Evolutionary conservation across 2,113 vertebrate genomes (phyloP).

Genomic region (Pygathrix nemaeus): DNA sequence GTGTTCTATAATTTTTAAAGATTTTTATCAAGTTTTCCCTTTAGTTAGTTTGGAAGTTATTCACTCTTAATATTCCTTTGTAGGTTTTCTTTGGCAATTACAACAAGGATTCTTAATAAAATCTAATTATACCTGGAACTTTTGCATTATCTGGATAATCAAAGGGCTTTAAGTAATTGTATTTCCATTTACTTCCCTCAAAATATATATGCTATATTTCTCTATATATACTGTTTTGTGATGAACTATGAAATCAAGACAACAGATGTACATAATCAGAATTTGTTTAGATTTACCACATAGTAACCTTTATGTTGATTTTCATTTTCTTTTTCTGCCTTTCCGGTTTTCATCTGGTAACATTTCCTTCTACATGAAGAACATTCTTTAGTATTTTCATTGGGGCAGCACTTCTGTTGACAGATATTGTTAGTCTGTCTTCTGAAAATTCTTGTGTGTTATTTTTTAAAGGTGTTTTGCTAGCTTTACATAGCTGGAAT

Average conservation of each 20-base stretch:
- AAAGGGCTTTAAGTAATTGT: not conserved
- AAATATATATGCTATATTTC: not conserved
- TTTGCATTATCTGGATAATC: not conserved
- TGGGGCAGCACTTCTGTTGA: too few relatives aligned
- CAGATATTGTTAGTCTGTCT: not conserved
- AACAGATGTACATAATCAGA: not conserved
- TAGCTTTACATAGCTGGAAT: not conserved
- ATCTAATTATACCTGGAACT: not conserved
- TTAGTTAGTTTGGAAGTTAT: not conserved
- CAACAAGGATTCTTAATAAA: not conserved
- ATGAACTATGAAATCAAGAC: not conserved
- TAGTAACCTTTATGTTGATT: not conserved
- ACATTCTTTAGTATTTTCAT: not conserved
- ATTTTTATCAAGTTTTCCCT: not conserved
- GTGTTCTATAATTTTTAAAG: not conserved
- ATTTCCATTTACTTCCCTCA: not conserved
- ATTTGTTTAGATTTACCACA: not conserved
- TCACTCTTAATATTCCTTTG: not conserved
- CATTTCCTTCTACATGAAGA: not conserved
- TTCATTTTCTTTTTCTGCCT: not conserved
- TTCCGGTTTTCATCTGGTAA: not conserved
- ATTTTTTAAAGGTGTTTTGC: not conserved
- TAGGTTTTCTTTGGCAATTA: not conserved
- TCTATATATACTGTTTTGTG: not conserved
- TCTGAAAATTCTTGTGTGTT: not conserved